phyloP scores from a whole-genome alignment of 2,113 vertebrate species.

The Emydura subglobosa region DNA sequence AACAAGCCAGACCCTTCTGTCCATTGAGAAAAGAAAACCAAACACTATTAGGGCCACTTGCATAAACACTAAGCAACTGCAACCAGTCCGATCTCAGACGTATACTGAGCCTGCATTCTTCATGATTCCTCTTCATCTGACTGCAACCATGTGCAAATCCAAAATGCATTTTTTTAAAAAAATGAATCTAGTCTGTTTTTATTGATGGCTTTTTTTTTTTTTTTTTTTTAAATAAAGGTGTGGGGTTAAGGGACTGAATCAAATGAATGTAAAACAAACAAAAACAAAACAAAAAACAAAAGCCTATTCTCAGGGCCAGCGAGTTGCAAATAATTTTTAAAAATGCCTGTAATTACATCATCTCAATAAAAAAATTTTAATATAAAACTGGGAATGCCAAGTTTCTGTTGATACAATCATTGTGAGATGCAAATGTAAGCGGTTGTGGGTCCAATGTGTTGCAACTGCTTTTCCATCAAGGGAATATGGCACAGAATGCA shows the following conservation, averaged over 20 bases:
- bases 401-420: slow-evolving; percentile 49
- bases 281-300: slow-evolving; percentile 63
- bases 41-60: slow-evolving; percentile 20
- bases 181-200: slow-evolving; percentile 79
- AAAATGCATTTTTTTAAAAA: slow-evolving; percentile 54
- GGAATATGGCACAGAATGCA: background rate
- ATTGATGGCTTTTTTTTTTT: slow-evolving; percentile 64
- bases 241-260: slow-evolving; percentile 83
- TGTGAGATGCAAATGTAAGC: background rate
- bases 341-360: slow-evolving; percentile 87
- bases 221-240: slow-evolving; percentile 71
- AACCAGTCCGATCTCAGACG: slow-evolving; percentile 13
- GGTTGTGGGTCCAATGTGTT: background rate
- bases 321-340: slow-evolving; percentile 88
- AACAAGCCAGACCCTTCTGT: background rate
- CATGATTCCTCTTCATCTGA: slow-evolving; percentile 52
- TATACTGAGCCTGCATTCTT: slow-evolving; percentile 7
- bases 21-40: background rate
- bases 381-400: slow-evolving; percentile 70
- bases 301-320: slow-evolving; percentile 88
- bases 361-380: slow-evolving; percentile 87
- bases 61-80: slow-evolving; percentile 64
- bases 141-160: slow-evolving; percentile 65
- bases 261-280: slow-evolving; percentile 85
- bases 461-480: background rate